Percentiles rank a stretch among this genome's conserved stretches.
phyloP scores from a whole-genome alignment of 2,113 vertebrate genomes.

The Trinectes maculatus region DNA sequence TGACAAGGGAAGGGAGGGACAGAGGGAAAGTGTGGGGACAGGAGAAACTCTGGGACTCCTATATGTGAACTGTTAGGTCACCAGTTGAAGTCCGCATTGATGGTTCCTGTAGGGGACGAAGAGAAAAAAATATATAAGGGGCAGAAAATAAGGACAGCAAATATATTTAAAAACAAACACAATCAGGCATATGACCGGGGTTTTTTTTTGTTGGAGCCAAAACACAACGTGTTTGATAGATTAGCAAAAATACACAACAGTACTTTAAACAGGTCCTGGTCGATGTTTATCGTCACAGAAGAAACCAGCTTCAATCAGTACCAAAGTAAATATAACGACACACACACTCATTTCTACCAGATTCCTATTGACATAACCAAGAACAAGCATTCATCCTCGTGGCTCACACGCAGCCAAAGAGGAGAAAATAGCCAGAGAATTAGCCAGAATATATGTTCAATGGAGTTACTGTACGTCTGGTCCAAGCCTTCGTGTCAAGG shows the following conservation, averaged over 20 bases:
- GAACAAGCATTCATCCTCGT: neutral
- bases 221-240: neutral
- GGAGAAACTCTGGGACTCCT: conserved; percentile 51
- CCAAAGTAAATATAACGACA: conserved; percentile 13
- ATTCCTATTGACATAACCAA: conserved; percentile 12
- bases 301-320: conserved; percentile 20
- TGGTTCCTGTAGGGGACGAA: conserved; percentile 51
- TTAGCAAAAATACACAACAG: conserved; percentile 10
- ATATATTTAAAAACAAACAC: conserved; percentile 8
- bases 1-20: conserved; percentile 46
- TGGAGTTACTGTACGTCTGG: conserved; percentile 4
- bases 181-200: neutral
- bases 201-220: conserved; percentile 2
- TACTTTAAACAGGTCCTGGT: conserved; percentile 4
- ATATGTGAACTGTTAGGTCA: conserved; percentile 52
- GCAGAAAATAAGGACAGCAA: neutral
- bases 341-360: neutral
- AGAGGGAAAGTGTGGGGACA: conserved; percentile 34
- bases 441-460: conserved; percentile 17
- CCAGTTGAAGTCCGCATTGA: conserved; percentile 64
- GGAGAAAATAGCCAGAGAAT: neutral
- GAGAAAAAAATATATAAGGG: conserved; percentile 6
- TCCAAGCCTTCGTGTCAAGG: conserved; percentile 18
- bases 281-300: conserved; percentile 4
- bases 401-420: conserved; percentile 40